These are phyloP conservation scores for Desmophyllum pertusum DNA, from an alignment of 92 coral and sea anemone genomes.

Conservation along the genomic window DNA sequence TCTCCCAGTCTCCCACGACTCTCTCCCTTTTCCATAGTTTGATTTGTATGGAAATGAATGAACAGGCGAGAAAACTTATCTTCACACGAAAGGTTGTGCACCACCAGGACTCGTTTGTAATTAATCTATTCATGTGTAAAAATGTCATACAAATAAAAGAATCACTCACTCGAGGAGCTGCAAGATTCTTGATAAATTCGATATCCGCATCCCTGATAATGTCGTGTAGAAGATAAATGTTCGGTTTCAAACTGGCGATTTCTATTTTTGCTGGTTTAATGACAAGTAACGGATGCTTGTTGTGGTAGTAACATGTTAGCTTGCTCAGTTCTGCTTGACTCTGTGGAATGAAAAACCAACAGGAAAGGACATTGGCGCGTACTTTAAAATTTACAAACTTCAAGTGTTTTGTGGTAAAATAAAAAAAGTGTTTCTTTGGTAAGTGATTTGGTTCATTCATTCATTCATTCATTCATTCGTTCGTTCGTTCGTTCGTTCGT, in stretches of 20 bases:
- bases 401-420: no score
- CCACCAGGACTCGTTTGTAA: no score
- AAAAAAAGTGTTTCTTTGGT: no score
- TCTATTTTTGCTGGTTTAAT: conserved; percentile 89
- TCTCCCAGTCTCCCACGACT: no score
- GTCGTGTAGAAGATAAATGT: conserved; percentile 73
- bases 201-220: conserved; percentile 86
- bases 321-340: conserved; percentile 64
- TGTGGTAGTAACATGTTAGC: conserved; percentile 74
- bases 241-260: conserved; percentile 71
- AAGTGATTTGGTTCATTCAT: background rate
- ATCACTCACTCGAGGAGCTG: conserved; percentile 79
- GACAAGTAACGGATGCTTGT: conserved; percentile 65
- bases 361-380: no score
- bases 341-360: conserved; percentile 39
- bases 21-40: no score
- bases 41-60: no score
- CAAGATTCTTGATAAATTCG: conserved; percentile 65
- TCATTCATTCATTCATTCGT: background rate
- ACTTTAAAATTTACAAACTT: background rate
- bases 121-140: background rate
- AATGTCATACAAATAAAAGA: background rate
- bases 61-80: no score
- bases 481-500: background rate
- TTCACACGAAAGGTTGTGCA: background rate